Percentiles rank a stretch among this genome's conserved stretches.
These are phyloP conservation scores for Sardinella longiceps DNA, from an alignment of 2,797 vertebrate species.

Conservation along the genomic window DNA sequence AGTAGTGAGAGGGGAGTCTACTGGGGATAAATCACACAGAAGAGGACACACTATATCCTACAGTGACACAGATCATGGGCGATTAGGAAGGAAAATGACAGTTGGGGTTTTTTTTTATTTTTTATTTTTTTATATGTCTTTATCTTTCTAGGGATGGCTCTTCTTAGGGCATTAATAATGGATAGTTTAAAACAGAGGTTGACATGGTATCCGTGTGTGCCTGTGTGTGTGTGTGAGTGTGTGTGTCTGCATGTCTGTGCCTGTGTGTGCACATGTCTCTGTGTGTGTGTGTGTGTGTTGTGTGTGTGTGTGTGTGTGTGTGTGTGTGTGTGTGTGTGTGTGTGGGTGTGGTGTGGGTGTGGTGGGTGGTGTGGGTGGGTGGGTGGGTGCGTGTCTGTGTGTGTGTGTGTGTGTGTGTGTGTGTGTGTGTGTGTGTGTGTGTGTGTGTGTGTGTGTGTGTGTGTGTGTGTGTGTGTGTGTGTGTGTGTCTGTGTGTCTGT, in stretches of 20 bases:
- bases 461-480: too few species aligned
- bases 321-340: too few species aligned
- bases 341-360: background rate
- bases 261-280: background rate
- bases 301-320: too few species aligned
- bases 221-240: background rate
- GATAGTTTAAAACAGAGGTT: background rate
- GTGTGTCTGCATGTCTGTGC: background rate
- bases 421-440: background rate
- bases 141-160: background rate
- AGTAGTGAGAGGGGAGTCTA: conserved; percentile 48
- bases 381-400: background rate
- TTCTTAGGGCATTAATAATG: background rate
- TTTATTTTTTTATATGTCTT: too few species aligned
- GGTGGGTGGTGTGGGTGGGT: background rate
- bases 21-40: conserved; percentile 51
- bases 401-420: background rate
- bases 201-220: background rate
- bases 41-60: conserved; percentile 30
- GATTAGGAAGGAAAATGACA: conserved; percentile 40
- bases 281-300: background rate
- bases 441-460: too few species aligned
- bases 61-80: conserved; percentile 42
- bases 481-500: too few species aligned
- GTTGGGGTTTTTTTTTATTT: too few species aligned